phyloP scores from a whole-genome alignment of 1,140 invertebrate genomes.

The Caligus rogercresseyi region DNA sequence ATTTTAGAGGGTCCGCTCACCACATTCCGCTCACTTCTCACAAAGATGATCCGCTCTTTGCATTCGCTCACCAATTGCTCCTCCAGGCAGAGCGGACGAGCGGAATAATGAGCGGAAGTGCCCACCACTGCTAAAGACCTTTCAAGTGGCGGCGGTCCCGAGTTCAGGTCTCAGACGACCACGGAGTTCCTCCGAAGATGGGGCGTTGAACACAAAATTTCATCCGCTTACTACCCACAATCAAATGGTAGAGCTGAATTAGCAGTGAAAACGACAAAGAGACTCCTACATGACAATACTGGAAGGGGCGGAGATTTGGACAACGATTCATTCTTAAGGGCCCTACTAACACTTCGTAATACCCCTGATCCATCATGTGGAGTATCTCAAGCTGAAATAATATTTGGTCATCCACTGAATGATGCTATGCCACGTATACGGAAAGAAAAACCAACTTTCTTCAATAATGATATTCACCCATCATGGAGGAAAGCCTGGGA shows the following conservation, averaged over 20 bases:
- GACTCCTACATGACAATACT: slow-evolving; percentile 1
- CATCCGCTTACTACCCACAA: not conserved
- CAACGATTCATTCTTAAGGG: slow-evolving; percentile 1
- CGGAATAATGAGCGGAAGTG: too few relatives aligned
- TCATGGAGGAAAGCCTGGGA: not conserved
- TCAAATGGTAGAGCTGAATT: slow-evolving; percentile 9
- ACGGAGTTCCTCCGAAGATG: not conserved
- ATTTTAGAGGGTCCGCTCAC: too few relatives aligned
- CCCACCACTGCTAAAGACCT: too few relatives aligned
- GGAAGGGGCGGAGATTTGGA: not conserved
- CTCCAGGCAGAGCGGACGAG: too few relatives aligned
- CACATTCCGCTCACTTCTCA: too few relatives aligned
- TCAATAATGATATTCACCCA: not conserved
- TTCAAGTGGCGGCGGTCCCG: too few relatives aligned
- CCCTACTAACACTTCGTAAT: not conserved
- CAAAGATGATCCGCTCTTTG: too few relatives aligned
- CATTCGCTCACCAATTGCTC: too few relatives aligned
- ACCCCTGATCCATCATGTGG: not conserved
- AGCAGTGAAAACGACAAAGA: slow-evolving; percentile 2
- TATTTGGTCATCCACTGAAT: slow-evolving; percentile 8
- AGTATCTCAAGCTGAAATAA: slow-evolving; percentile 4
- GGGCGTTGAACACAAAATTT: not conserved
- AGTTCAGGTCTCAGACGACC: not conserved
- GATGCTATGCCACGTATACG: not conserved
- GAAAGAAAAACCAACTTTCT: not conserved